Evolutionary conservation across 2,888 invertebrate genomes (phyloP).

Genomic region (Blastobasis adustella): DNA sequence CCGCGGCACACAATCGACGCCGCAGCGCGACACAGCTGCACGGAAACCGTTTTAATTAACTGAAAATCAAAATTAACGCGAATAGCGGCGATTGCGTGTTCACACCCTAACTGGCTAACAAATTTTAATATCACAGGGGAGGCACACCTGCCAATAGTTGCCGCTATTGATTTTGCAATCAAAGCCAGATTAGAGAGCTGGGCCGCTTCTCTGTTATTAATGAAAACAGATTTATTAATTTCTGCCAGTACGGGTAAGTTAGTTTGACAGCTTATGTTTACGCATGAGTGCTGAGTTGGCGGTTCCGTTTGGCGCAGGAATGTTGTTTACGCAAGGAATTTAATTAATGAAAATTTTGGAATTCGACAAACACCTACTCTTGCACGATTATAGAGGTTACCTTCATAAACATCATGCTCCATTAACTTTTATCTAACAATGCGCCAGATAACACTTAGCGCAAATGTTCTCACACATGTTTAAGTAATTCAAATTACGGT

Average conservation of each 20-base stretch:
- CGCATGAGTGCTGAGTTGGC: neutral
- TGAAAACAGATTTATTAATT: conserved; percentile 45
- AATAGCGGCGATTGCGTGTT: conserved; percentile 46
- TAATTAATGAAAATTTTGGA: too few relatives aligned
- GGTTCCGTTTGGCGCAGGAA: neutral
- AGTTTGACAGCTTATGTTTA: conserved; percentile 6
- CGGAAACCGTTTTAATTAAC: conserved; percentile 27
- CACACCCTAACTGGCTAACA: conserved; percentile 36
- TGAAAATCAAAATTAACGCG: conserved; percentile 33
- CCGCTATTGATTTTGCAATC: conserved; percentile 67
- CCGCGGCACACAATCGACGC: too few relatives aligned
- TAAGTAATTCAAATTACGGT: too few relatives aligned
- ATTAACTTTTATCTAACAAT: conserved; percentile 31
- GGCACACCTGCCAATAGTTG: conserved; percentile 54
- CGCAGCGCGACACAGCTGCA: neutral
- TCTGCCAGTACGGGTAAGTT: conserved; percentile 9
- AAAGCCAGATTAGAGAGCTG: conserved; percentile 53
- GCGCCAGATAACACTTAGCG: conserved; percentile 29
- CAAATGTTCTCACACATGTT: conserved; percentile 13
- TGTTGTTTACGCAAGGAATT: neutral
- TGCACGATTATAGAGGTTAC: too few relatives aligned
- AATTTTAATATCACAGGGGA: conserved; percentile 52
- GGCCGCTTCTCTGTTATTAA: conserved; percentile 35
- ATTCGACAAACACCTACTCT: too few relatives aligned
- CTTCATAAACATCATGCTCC: neutral